phyloP scores from a whole-genome alignment of 2,797 vertebrate species.

The Crypturellus tataupa region DNA sequence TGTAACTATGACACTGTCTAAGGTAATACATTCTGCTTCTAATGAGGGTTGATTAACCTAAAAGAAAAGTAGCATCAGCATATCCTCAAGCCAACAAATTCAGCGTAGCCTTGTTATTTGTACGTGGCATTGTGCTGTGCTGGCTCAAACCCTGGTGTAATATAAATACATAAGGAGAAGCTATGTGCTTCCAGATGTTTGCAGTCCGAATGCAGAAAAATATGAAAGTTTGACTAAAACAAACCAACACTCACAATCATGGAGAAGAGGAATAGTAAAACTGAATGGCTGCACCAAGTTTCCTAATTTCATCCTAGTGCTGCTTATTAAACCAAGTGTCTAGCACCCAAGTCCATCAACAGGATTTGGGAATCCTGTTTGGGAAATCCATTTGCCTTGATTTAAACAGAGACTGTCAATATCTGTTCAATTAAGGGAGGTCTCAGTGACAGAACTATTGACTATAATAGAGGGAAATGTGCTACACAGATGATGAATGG shows the following conservation, averaged over 20 bases:
- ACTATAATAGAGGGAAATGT: background rate
- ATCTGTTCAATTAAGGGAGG: conserved; percentile 14
- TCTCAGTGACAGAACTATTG: background rate
- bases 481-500: background rate
- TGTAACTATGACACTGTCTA: no score
- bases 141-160: no score
- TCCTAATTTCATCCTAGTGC: background rate
- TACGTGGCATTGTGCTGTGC: no score
- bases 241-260: background rate
- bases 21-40: no score
- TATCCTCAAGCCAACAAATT: no score
- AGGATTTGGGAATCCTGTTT: background rate
- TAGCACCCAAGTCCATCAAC: background rate
- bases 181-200: background rate
- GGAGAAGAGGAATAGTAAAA: background rate
- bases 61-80: no score
- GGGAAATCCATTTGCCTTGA: background rate
- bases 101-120: no score
- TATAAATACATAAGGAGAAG: background rate
- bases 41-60: no score
- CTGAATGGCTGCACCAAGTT: rapidly evolving
- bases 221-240: background rate
- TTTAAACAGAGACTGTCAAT: conserved; percentile 7
- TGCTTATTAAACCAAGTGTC: background rate
- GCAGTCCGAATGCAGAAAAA: background rate